phyloP scores from a whole-genome alignment of 2,797 vertebrate species.

The Loris lydekkerianus region DNA sequence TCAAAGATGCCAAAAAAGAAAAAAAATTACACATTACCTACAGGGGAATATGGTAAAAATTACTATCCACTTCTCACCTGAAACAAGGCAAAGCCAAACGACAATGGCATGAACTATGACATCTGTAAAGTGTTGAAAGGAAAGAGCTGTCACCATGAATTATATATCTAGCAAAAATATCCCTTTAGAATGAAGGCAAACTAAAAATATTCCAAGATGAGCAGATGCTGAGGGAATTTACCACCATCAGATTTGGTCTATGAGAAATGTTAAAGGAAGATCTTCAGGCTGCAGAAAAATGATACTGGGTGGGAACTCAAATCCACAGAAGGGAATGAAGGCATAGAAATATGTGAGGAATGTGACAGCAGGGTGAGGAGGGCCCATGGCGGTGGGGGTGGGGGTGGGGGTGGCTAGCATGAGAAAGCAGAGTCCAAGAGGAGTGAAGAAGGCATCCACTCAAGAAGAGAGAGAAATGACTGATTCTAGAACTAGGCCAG shows the following conservation, averaged over 20 bases:
- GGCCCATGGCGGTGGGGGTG: not conserved
- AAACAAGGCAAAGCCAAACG: conserved; percentile 29
- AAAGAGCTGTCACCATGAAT: conserved; percentile 13
- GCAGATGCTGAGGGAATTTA: conserved; percentile 63
- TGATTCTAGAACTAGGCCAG: not conserved
- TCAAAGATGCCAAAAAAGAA: not conserved
- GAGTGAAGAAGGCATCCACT: not conserved
- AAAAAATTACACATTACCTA: not conserved
- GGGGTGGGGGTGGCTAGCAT: no score
- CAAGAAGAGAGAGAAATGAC: not conserved
- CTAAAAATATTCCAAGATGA: conserved; percentile 73
- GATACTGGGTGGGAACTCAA: not conserved
- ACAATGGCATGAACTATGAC: not conserved
- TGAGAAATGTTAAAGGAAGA: conserved; percentile 52
- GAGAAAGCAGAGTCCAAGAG: not conserved
- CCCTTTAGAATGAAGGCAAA: conserved; percentile 61
- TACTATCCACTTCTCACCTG: not conserved
- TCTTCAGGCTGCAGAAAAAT: conserved; percentile 46
- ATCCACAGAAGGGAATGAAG: not conserved
- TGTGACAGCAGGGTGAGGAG: not conserved
- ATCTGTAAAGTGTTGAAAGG: not conserved
- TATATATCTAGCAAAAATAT: conserved; percentile 60
- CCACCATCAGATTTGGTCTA: conserved; percentile 57
- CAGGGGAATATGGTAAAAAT: not conserved
- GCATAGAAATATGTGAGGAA: not conserved